phyloP scores from a whole-genome alignment of 2,888 invertebrate species.

The Panzeria rudis region DNA sequence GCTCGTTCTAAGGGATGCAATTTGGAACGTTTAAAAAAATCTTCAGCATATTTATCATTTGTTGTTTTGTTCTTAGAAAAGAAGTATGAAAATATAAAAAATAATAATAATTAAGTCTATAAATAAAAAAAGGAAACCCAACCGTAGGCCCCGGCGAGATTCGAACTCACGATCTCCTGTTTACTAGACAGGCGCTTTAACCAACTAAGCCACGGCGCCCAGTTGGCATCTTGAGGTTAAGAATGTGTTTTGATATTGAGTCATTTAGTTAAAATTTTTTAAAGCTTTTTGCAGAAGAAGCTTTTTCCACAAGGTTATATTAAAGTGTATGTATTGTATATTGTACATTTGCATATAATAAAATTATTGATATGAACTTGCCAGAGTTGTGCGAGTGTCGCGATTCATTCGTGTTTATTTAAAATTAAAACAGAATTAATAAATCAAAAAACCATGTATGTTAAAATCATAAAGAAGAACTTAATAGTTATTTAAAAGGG shows the following conservation, averaged over 20 bases:
- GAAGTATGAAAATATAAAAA: background rate
- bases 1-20: background rate
- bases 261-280: background rate
- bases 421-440: no score
- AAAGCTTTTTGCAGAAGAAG: conserved; percentile 30
- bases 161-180: conserved; percentile 84
- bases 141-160: conserved; percentile 83
- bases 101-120: background rate
- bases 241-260: background rate
- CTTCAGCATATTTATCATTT: background rate
- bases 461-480: no score
- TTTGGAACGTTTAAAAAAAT: background rate
- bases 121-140: background rate
- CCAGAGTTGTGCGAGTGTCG: background rate
- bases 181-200: conserved; percentile 84
- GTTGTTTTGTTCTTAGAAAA: conserved; percentile 9
- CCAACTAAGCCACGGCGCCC: conserved; percentile 84
- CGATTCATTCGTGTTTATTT: no score
- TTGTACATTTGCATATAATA: background rate
- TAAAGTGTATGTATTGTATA: background rate
- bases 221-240: background rate
- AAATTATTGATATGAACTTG: background rate
- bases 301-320: conserved; percentile 11
- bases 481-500: no score
- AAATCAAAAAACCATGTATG: no score